Percentiles rank a stretch among this genome's conserved stretches.
phyloP scores from a whole-genome alignment of 2,888 invertebrate species.

The Galerucella pusilla region DNA sequence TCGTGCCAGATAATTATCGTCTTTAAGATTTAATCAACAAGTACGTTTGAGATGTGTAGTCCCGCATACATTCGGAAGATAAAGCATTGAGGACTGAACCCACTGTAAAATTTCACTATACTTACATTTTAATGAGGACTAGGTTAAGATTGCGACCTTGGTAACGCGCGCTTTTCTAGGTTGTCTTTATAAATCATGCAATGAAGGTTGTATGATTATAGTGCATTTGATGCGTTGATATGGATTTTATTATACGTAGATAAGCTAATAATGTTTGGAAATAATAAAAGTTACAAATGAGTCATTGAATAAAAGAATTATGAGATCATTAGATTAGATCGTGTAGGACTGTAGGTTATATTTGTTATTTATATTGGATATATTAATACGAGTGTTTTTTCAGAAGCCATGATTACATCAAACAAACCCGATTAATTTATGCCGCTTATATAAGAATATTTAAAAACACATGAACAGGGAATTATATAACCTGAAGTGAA shows the following conservation, averaged over 20 bases:
- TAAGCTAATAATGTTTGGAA: too few relatives aligned
- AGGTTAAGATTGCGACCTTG: slow-evolving; percentile 28
- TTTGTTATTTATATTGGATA: too few relatives aligned
- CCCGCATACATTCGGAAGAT: slow-evolving; percentile 1
- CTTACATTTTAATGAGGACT: slow-evolving; percentile 21
- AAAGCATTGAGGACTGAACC: slow-evolving; percentile 12
- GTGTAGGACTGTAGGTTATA: too few relatives aligned
- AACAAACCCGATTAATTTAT: too few relatives aligned
- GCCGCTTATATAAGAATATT: too few relatives aligned
- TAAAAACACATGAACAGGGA: too few relatives aligned
- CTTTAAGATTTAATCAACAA: slow-evolving; percentile 24
- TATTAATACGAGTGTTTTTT: too few relatives aligned
- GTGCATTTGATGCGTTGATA: background rate
- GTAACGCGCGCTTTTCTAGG: background rate
- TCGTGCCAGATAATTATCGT: slow-evolving; percentile 19
- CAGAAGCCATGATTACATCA: too few relatives aligned
- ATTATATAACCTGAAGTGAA: too few relatives aligned
- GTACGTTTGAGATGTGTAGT: slow-evolving; percentile 12
- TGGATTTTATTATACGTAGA: too few relatives aligned
- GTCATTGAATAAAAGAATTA: background rate
- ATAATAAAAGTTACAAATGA: background rate
- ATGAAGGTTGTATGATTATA: background rate
- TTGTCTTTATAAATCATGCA: background rate
- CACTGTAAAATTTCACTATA: slow-evolving; percentile 21
- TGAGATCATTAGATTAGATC: background rate